These are phyloP conservation scores for Ichneumoninae sp. DNA, from an alignment of 2,888 invertebrate genomes.

Conservation along the genomic window DNA sequence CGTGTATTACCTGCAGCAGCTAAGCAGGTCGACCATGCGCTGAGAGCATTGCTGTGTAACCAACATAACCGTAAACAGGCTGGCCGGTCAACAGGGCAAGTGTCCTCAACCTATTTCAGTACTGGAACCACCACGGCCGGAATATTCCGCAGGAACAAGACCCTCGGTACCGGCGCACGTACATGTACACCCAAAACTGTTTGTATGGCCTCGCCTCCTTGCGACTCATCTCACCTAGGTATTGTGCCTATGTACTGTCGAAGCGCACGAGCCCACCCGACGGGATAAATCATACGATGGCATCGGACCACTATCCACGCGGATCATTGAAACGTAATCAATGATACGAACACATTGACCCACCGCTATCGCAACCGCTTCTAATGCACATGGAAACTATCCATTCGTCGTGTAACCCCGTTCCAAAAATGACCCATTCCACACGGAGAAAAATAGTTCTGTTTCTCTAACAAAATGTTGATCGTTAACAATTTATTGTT, in stretches of 20 bases:
- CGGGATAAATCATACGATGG: not conserved
- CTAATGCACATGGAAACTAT: not conserved
- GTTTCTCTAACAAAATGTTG: too few species aligned
- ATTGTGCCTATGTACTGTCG: not conserved
- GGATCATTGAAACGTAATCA: conserved; percentile 5
- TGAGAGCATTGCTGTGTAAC: conserved; percentile 66
- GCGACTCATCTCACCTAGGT: not conserved
- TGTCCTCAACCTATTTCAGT: conserved; percentile 56
- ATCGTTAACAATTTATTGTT: too few species aligned
- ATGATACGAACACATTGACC: not conserved
- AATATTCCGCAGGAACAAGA: conserved; percentile 23
- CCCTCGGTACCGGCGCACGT: conserved; percentile 4
- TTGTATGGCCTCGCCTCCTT: not conserved
- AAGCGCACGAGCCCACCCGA: not conserved
- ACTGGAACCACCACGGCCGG: conserved; percentile 17
- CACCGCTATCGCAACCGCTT: not conserved
- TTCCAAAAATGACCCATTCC: not conserved
- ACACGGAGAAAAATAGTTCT: too few species aligned
- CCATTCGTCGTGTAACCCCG: not conserved
- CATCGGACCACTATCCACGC: not conserved
- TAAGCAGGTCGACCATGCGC: conserved; percentile 45
- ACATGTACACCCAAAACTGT: not conserved
- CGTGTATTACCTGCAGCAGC: conserved; percentile 34
- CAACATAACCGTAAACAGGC: conserved; percentile 61
- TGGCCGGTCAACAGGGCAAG: conserved; percentile 25